Percentiles rank a stretch among this genome's conserved stretches.
Conservation (phyloP, 1,140 invertebrate species). For the Drosophila teissieri region DNA sequence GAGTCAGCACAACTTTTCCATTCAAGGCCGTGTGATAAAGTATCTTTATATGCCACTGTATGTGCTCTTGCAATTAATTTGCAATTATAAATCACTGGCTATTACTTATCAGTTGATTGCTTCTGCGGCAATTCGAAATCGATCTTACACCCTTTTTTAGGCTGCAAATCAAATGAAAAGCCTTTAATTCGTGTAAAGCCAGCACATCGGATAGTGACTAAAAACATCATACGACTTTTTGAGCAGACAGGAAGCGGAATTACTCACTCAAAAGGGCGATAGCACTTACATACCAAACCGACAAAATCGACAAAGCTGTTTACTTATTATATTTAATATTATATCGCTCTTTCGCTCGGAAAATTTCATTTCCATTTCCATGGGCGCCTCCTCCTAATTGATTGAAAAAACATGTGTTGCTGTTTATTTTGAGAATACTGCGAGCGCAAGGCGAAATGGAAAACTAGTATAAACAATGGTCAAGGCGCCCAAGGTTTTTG, state of each 20-base stretch:
- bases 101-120: conserved; percentile 12
- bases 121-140: conserved; percentile 31
- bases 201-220: background rate
- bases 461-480: conserved; percentile 35
- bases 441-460: conserved; percentile 1
- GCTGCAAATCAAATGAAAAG: background rate
- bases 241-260: conserved; percentile 29
- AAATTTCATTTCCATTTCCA: conserved; percentile 11
- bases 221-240: conserved; percentile 23
- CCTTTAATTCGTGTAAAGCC: conserved; percentile 2
- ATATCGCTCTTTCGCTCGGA: background rate
- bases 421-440: conserved; percentile 12
- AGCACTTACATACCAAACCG: conserved; percentile 1
- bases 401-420: conserved; percentile 27
- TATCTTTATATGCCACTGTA: background rate
- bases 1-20: background rate
- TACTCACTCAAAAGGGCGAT: conserved; percentile 22
- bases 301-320: background rate
- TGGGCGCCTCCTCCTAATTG: conserved; percentile 18
- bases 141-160: conserved; percentile 8
- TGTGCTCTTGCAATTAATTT: conserved; percentile 18
- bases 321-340: conserved; percentile 1
- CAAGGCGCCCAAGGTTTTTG: conserved; percentile 20
- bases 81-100: conserved; percentile 1
- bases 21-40: background rate